Evolutionary conservation across 2,113 vertebrate genomes (phyloP).

Genomic region (Rhombomys opimus): DNA sequence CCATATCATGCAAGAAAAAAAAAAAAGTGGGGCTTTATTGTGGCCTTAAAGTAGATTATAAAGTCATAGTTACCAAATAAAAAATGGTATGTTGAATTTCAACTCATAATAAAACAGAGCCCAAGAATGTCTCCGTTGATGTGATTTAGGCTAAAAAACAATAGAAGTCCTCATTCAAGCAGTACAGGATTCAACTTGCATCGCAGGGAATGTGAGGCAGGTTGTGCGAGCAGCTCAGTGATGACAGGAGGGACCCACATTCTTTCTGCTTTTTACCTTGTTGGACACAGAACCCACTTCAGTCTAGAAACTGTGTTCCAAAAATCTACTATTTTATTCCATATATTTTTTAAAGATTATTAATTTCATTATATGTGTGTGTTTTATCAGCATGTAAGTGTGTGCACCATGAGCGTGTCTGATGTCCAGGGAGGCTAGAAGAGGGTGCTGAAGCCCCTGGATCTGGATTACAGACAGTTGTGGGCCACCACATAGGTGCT

Average conservation of each 20-base stretch:
- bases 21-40: not conserved
- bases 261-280: not conserved
- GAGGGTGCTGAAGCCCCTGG: not conserved
- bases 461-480: not conserved
- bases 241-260: not conserved
- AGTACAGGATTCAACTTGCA: not conserved
- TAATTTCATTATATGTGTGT: not conserved
- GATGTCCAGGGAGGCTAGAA: not conserved
- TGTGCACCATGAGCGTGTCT: not conserved
- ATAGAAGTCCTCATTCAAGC: not conserved
- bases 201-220: no score
- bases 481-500: not conserved
- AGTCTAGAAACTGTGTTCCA: not conserved
- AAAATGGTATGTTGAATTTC: not conserved
- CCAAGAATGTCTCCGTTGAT: not conserved
- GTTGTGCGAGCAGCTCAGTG: not conserved
- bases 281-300: not conserved
- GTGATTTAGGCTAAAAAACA: not conserved
- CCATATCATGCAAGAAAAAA: no score
- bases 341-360: not conserved
- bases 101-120: not conserved
- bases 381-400: not conserved
- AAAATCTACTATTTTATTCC: not conserved
- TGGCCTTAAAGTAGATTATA: not conserved
- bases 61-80: not conserved